phyloP scores from a whole-genome alignment of 2,797 vertebrate genomes.

The Molossus alvarezi region DNA sequence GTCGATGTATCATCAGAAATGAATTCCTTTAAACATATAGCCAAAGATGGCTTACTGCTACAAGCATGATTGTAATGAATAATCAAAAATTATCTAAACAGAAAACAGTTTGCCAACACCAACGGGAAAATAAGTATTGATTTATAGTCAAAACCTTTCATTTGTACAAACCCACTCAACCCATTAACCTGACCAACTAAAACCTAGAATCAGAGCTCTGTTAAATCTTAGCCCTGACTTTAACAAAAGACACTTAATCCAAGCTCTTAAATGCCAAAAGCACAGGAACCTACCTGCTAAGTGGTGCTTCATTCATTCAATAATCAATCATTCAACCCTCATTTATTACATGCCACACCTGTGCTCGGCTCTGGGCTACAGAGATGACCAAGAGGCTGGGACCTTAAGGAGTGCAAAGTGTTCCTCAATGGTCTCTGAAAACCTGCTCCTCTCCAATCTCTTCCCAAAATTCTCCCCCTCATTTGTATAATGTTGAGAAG shows the following conservation, averaged over 20 bases:
- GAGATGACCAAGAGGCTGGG: not conserved
- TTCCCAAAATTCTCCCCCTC: not conserved
- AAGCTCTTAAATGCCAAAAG: not conserved
- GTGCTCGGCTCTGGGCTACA: not conserved
- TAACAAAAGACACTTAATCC: not conserved
- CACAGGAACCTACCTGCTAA: not conserved
- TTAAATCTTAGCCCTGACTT: constrained; percentile 10
- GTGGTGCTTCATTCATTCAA: not conserved
- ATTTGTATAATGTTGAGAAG: not conserved
- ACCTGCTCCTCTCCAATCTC: not conserved
- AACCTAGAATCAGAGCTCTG: not conserved
- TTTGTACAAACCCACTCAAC: constrained; percentile 29
- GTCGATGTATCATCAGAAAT: constrained; percentile 53
- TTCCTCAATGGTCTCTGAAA: not conserved
- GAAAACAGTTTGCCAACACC: not conserved
- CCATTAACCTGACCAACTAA: constrained; percentile 2
- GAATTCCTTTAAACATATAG: constrained; percentile 51
- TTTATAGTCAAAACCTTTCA: not conserved
- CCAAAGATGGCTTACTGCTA: constrained; percentile 8
- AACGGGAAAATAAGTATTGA: constrained; percentile 10
- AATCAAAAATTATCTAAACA: constrained; percentile 11
- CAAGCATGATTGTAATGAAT: constrained; percentile 5
- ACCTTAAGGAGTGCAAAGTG: not conserved
- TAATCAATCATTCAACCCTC: not conserved
- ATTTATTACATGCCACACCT: not conserved